These are phyloP conservation scores for Carpatolechia fugitivella DNA, from an alignment of 2,888 invertebrate species.

Conservation along the genomic window DNA sequence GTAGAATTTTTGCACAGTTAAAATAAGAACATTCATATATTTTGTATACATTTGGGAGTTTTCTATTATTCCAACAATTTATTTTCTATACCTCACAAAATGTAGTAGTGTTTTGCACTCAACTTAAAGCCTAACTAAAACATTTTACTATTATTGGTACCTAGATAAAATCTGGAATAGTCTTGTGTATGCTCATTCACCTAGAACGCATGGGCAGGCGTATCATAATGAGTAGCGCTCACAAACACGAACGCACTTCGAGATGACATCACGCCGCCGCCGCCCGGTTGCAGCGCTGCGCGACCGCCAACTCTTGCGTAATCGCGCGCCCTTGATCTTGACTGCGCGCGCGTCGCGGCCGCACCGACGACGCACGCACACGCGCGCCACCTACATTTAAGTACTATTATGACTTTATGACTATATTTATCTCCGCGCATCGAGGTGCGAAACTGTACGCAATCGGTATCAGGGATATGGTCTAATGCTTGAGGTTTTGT, in stretches of 20 bases:
- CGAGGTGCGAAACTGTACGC: slow-evolving; percentile 58
- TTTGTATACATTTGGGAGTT: too few species aligned
- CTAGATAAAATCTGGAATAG: too few species aligned
- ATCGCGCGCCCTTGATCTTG: slow-evolving; percentile 79
- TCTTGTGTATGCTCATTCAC: too few species aligned
- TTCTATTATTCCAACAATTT: too few species aligned
- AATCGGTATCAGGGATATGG: slow-evolving; percentile 53
- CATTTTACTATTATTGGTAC: too few species aligned
- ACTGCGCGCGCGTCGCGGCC: slow-evolving; percentile 72
- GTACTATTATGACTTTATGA: slow-evolving; percentile 51
- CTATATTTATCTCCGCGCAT: slow-evolving; percentile 72
- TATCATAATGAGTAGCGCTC: not conserved
- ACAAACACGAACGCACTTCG: slow-evolving; percentile 17
- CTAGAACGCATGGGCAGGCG: not conserved
- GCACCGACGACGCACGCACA: slow-evolving; percentile 32
- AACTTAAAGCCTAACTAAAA: too few species aligned
- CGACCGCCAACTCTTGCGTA: slow-evolving; percentile 77
- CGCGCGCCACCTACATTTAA: slow-evolving; percentile 44
- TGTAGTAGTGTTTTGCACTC: too few species aligned
- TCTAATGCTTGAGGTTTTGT: slow-evolving; percentile 50
- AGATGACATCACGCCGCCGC: slow-evolving; percentile 74
- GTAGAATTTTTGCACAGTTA: too few species aligned
- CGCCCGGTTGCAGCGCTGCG: slow-evolving; percentile 58
- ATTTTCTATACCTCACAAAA: too few species aligned
- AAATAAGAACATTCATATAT: too few species aligned